Evolutionary conservation across 2,113 vertebrate species (phyloP), one percentile per base, ranked within the genome.

Genomic region (Gnathonemus echidnorhynchus): DNA sequence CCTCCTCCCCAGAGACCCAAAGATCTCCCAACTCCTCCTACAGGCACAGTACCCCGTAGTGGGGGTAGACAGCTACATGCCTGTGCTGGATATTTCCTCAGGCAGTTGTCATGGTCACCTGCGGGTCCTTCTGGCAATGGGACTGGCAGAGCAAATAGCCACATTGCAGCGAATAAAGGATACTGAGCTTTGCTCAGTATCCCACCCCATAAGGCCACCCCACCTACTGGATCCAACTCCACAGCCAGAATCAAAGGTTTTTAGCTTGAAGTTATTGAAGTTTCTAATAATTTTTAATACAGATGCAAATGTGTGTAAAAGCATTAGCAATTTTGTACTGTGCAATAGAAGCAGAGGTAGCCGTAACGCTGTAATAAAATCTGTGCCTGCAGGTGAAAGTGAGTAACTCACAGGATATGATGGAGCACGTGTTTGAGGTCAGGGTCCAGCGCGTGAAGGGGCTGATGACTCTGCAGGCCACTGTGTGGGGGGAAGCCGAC

Each of bases 401-500:
- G 66, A 74, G 89, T 88, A 91, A 90, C 35, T 92, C 89, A 5
- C 92, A 94, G 2, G 53, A 88, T 10, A 88, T 97, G 93, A 93
- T 92, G 90, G 98, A 99, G 88, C 98, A 99, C 0, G 90, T 97
- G 89, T 99, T 99, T 95, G 95, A 98, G 88, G 92, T 99, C 86
- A 94, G 89, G 0, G 93, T 99, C 92, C 96, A 98, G 91, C 95
- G 94, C 5, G 91, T 99, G 77, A 97, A 94, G 86, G 98, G 98
- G 9, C 95, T 99, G 66, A 91, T 92, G 0, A 97, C 97, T 13
- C 94, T 99, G 50, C 98, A 99, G 94, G 95, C 97, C 88, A 98
- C 98, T 0, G 97, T 99, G 11, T 99, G 98, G 98, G 98, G 98
- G 80, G 98, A 99, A 92, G 97, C 98, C 0, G 98, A 99, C 94